Conservation (phyloP, 2,797 vertebrate genomes). For the Artibeus lituratus region DNA sequence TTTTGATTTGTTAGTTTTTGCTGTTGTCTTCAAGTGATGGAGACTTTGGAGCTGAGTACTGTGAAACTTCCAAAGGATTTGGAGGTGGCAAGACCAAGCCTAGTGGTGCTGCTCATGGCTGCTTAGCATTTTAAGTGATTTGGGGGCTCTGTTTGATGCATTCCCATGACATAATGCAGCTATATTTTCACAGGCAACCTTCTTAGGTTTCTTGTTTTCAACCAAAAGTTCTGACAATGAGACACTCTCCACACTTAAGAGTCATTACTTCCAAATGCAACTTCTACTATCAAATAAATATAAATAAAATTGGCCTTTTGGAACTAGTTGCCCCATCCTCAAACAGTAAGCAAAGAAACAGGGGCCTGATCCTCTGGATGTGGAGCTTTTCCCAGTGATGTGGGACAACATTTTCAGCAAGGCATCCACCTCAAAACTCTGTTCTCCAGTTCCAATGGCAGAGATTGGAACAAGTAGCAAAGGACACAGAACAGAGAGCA, state of each 20-base stretch:
- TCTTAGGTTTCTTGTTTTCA: not conserved
- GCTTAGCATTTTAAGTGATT: not conserved
- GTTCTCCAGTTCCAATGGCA: not conserved
- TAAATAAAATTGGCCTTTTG: not conserved
- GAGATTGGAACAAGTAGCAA: not conserved
- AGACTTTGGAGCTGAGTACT: not conserved
- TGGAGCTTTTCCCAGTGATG: not conserved
- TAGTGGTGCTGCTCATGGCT: rapidly evolving
- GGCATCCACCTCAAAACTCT: not conserved
- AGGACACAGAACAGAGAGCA: not conserved
- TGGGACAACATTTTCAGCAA: not conserved
- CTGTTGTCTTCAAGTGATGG: not conserved
- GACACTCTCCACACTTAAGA: not conserved
- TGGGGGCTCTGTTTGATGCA: not conserved
- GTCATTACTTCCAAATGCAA: not conserved
- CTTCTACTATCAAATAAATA: not conserved
- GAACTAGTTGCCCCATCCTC: too few species aligned
- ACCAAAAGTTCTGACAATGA: not conserved
- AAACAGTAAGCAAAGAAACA: not conserved
- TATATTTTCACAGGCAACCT: not conserved
- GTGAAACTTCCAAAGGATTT: not conserved
- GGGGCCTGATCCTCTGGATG: not conserved
- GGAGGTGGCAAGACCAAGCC: not conserved
- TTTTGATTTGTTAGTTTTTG: not conserved
- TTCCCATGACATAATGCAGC: not conserved